Evolutionary conservation across 1,140 invertebrate genomes (phyloP).

Genomic region (Cecropterus lyciades): DNA sequence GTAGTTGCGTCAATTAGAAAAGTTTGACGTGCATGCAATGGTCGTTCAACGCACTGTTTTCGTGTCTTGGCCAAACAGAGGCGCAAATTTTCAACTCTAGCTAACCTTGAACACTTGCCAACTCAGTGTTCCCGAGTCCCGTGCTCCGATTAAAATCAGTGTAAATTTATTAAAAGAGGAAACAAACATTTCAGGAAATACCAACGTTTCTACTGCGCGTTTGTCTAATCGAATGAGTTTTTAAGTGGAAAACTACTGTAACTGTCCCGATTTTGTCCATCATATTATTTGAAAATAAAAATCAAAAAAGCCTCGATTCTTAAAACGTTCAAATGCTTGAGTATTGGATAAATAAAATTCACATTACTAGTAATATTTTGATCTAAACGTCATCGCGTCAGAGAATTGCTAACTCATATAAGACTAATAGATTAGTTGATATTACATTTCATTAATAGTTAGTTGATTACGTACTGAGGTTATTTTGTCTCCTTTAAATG

Average conservation of each 20-base stretch:
- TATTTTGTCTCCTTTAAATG: too few species aligned
- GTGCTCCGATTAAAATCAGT: conserved; percentile 61
- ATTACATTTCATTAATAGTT: too few species aligned
- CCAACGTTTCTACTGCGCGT: conserved; percentile 10
- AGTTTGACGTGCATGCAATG: conserved; percentile 60
- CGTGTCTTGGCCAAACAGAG: conserved; percentile 73
- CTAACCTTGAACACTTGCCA: conserved; percentile 75
- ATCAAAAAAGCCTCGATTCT: too few species aligned
- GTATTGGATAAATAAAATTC: too few species aligned
- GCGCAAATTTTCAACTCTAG: conserved; percentile 68
- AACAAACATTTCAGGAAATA: conserved; percentile 54
- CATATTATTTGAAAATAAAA: background rate
- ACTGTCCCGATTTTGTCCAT: background rate
- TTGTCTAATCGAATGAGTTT: background rate
- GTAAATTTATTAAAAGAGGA: conserved; percentile 61
- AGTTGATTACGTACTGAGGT: too few species aligned
- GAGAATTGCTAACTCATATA: too few species aligned
- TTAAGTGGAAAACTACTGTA: conserved; percentile 2
- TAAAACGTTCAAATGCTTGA: too few species aligned
- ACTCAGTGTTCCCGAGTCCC: conserved; percentile 60
- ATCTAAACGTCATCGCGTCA: too few species aligned
- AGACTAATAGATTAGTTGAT: too few species aligned
- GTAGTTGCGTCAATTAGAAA: conserved; percentile 60
- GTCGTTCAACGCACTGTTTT: conserved; percentile 66
- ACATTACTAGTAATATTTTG: too few species aligned